A percentile compares a stretch with the other conserved stretches of the same genome.
These are phyloP conservation scores for Calyptomena viridis DNA, from an alignment of 2,113 vertebrate genomes.

Conservation along the genomic window DNA sequence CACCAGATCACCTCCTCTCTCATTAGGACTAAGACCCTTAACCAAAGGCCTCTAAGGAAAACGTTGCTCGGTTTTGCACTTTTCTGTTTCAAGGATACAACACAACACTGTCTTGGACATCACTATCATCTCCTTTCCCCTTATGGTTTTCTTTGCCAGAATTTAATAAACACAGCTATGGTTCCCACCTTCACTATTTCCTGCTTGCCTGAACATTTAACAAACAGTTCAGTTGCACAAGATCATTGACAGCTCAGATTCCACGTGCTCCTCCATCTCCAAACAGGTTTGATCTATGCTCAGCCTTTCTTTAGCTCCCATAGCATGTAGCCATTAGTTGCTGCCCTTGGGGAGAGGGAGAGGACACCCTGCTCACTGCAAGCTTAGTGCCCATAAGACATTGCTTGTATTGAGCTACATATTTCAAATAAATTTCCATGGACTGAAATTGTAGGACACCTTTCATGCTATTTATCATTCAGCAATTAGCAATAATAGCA, in stretches of 20 bases:
- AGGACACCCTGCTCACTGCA: conserved; percentile 8
- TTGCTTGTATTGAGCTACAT: neutral
- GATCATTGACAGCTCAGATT: neutral
- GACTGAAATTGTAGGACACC: conserved; percentile 1
- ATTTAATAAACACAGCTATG: neutral
- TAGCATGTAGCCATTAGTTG: neutral
- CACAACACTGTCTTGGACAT: neutral
- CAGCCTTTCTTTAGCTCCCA: neutral
- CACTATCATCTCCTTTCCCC: neutral
- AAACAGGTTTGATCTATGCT: neutral
- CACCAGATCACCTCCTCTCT: neutral
- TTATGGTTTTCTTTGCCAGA: neutral
- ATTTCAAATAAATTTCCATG: conserved; percentile 43
- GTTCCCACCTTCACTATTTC: neutral
- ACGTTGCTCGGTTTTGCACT: neutral
- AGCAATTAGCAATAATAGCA: conserved; percentile 43
- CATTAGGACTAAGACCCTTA: rapidly evolving
- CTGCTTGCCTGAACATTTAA: neutral
- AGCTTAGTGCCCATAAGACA: neutral
- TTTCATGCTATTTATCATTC: conserved; percentile 45
- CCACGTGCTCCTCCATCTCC: neutral
- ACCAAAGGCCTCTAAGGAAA: neutral
- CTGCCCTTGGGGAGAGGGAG: conserved; percentile 24
- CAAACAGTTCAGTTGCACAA: neutral
- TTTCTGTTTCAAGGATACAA: neutral